These are phyloP conservation scores for Sinocyclocheilus maitianheensis DNA, from an alignment of 2,113 vertebrate species.

Conservation along the genomic window DNA sequence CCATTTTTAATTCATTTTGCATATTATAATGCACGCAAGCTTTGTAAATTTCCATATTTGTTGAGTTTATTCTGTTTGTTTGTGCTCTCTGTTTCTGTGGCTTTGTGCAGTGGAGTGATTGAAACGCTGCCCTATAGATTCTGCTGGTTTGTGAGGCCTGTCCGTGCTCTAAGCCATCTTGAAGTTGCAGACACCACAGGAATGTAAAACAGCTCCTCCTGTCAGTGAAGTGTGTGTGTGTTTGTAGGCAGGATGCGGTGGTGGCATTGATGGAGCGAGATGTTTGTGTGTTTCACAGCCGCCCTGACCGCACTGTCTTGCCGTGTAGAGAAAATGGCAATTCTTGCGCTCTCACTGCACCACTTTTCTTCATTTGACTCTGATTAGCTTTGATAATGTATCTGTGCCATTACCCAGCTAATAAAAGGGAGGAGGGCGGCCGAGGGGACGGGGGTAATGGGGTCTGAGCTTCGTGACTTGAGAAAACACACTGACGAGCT, in stretches of 20 bases:
- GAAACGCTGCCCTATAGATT: slow-evolving; percentile 84
- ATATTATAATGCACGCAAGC: background rate
- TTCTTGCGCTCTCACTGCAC: slow-evolving; percentile 84
- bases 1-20: background rate
- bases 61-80: slow-evolving; percentile 28
- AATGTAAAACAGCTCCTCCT: slow-evolving; percentile 77
- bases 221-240: slow-evolving; percentile 22
- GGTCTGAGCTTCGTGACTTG: slow-evolving; percentile 62
- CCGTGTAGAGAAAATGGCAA: slow-evolving; percentile 75
- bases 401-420: slow-evolving; percentile 81
- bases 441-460: slow-evolving; percentile 63
- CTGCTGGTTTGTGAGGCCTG: slow-evolving; percentile 80
- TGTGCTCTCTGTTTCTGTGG: slow-evolving; percentile 47
- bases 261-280: slow-evolving; percentile 20
- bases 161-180: slow-evolving; percentile 86
- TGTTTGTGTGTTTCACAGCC: slow-evolving; percentile 63
- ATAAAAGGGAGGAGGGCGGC: slow-evolving; percentile 66
- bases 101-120: slow-evolving; percentile 69
- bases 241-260: background rate
- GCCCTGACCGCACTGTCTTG: slow-evolving; percentile 35
- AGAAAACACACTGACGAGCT: slow-evolving; percentile 64
- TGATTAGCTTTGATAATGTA: slow-evolving; percentile 91
- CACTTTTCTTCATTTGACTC: slow-evolving; percentile 90
- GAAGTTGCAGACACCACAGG: slow-evolving; percentile 76
- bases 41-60: slow-evolving; percentile 49